Conservation (phyloP, 2,888 invertebrate genomes). For the Chrysolina oricalcia region DNA sequence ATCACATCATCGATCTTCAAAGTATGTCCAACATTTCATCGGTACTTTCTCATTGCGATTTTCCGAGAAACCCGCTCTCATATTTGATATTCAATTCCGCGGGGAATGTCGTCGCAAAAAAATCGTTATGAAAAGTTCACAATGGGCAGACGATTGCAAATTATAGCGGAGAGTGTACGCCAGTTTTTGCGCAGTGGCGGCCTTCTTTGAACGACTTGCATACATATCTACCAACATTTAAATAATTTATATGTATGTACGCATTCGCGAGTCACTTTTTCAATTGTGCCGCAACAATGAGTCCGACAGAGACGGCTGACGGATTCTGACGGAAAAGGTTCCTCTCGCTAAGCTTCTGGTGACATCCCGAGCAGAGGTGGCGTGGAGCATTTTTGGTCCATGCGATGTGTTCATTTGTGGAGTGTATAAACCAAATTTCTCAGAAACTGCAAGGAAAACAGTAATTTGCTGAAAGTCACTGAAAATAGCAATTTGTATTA, state of each 20-base stretch:
- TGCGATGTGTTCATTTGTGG: neutral
- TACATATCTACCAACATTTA: conserved; percentile 72
- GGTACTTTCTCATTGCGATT: neutral
- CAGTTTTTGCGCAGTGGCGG: conserved; percentile 70
- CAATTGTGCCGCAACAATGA: conserved; percentile 68
- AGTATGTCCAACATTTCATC: neutral
- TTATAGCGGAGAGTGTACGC: conserved; percentile 68
- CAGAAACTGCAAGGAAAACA: too few species aligned
- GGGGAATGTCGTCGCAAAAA: conserved; percentile 53
- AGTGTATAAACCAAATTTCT: too few species aligned
- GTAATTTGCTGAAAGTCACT: too few species aligned
- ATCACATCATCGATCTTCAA: neutral
- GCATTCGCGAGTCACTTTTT: conserved; percentile 69
- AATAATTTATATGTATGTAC: conserved; percentile 73
- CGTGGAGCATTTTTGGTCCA: conserved; percentile 19
- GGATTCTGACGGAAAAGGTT: conserved; percentile 64
- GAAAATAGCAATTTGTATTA: too few species aligned
- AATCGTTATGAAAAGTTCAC: conserved; percentile 65
- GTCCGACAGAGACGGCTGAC: conserved; percentile 62
- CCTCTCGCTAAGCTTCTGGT: conserved; percentile 25
- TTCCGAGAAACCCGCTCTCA: neutral
- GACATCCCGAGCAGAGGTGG: conserved; percentile 41
- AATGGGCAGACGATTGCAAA: conserved; percentile 66
- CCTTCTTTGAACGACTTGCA: conserved; percentile 71
- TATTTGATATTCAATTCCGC: conserved; percentile 43